These are phyloP conservation scores for Nannobrachium achirus DNA, from an alignment of 2,113 vertebrate species.

Conservation along the genomic window DNA sequence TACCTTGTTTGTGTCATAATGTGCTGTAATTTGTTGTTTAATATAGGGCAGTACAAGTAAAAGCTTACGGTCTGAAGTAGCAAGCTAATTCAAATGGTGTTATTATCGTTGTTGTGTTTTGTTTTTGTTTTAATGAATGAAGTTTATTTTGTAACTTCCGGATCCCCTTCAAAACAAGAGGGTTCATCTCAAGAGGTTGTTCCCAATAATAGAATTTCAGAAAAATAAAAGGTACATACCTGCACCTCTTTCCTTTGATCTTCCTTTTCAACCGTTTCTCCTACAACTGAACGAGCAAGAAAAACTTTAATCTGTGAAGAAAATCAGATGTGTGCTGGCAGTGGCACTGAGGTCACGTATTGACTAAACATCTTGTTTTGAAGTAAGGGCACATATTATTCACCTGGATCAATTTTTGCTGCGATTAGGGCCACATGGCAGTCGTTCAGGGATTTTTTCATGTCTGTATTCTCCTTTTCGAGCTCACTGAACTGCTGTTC, in stretches of 20 bases:
- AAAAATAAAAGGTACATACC: conserved; percentile 64
- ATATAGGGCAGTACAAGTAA: not conserved
- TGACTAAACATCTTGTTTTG: not conserved
- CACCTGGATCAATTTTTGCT: conserved; percentile 68
- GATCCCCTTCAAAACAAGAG: no score
- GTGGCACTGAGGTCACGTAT: not conserved
- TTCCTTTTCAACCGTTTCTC: conserved; percentile 69
- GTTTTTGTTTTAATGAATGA: no score
- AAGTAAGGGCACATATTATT: not conserved
- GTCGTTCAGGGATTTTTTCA: conserved; percentile 70
- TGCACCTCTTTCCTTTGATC: conserved; percentile 68
- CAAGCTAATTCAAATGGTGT: no score
- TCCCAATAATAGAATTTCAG: no score
- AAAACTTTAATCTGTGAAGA: not conserved
- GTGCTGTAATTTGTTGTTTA: not conserved
- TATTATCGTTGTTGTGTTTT: no score
- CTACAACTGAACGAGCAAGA: conserved; percentile 65
- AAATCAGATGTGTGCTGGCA: not conserved
- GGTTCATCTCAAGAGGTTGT: no score
- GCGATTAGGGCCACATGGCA: conserved; percentile 72
- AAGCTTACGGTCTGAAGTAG: no score
- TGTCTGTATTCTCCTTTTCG: conserved; percentile 65
- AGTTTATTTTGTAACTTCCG: no score
- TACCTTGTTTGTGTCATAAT: not conserved
- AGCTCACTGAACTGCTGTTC: conserved; percentile 66